These are phyloP conservation scores for Bimastos eiseni DNA, from an alignment of 2,888 invertebrate genomes.

Conservation along the genomic window DNA sequence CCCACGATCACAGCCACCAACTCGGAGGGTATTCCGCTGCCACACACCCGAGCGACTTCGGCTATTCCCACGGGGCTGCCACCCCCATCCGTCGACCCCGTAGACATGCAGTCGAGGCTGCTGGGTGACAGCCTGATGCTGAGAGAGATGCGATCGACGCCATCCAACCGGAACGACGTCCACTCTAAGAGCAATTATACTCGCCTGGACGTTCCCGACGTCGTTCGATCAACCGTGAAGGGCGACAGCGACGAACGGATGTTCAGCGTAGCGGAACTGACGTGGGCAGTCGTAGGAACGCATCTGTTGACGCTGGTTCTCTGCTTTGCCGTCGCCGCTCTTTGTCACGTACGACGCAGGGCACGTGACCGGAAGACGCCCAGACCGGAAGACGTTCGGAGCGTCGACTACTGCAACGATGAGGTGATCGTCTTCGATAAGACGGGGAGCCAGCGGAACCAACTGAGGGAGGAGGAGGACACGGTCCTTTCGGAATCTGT, in stretches of 20 bases:
- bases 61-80: neutral
- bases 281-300: slow-evolving; percentile 22
- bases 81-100: neutral
- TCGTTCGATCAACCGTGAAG: neutral
- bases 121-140: slow-evolving; percentile 26
- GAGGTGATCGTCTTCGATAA: neutral
- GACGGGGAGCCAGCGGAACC: neutral
- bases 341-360: neutral
- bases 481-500: slow-evolving; percentile 22
- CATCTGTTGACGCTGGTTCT: slow-evolving; percentile 24
- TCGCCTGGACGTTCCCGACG: neutral
- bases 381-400: neutral
- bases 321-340: neutral
- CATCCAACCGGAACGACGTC: neutral
- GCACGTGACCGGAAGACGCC: neutral
- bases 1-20: too few species aligned
- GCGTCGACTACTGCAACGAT: slow-evolving; percentile 19
- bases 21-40: neutral
- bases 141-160: neutral
- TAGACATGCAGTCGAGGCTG: slow-evolving; percentile 17
- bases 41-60: neutral
- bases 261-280: neutral
- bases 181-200: neutral
- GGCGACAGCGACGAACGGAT: neutral
- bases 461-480: neutral